phyloP scores from a whole-genome alignment of 2,888 invertebrate genomes.

The Dusona sp. region DNA sequence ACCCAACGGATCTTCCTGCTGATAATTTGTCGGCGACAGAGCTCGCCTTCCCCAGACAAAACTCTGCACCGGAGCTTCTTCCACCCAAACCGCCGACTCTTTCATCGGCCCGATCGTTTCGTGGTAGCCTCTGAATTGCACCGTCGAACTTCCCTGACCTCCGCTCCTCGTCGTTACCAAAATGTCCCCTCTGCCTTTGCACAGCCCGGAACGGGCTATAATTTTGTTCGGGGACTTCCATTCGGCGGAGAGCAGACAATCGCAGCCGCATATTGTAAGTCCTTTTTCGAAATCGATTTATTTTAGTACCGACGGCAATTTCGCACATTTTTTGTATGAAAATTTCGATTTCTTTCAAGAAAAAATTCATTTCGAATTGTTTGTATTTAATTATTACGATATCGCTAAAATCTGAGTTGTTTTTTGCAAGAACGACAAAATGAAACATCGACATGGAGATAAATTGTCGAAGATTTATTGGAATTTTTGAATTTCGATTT shows the following conservation, averaged over 20 bases:
- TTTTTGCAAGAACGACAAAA: neutral
- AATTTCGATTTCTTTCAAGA: no score
- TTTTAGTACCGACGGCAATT: neutral
- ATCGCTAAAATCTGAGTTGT: neutral
- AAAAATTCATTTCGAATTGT: no score
- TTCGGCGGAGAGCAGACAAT: slow-evolving; percentile 97
- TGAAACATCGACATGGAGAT: neutral
- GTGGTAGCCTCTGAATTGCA: slow-evolving; percentile 94
- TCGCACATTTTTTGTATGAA: neutral
- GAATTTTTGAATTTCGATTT: neutral
- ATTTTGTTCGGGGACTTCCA: slow-evolving; percentile 99
- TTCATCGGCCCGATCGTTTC: slow-evolving; percentile 97
- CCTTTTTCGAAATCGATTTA: slow-evolving; percentile 86
- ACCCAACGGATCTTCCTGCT: slow-evolving; percentile 96
- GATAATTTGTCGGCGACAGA: slow-evolving; percentile 93
- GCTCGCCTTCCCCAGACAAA: slow-evolving; percentile 94
- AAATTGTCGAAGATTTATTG: neutral
- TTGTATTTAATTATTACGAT: no score
- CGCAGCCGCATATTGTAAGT: slow-evolving; percentile 97
- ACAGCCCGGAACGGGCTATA: slow-evolving; percentile 96
- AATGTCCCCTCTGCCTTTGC: slow-evolving; percentile 96
- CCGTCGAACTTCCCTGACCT: slow-evolving; percentile 95
- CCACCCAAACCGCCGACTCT: slow-evolving; percentile 99
- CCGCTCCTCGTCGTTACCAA: slow-evolving; percentile 95
- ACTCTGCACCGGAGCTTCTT: slow-evolving; percentile 95